A percentile compares a stretch with the other conserved stretches of the same genome.
Evolutionary conservation across 2,888 invertebrate species (phyloP).

Genomic region (Leptopilina drosophilae): DNA sequence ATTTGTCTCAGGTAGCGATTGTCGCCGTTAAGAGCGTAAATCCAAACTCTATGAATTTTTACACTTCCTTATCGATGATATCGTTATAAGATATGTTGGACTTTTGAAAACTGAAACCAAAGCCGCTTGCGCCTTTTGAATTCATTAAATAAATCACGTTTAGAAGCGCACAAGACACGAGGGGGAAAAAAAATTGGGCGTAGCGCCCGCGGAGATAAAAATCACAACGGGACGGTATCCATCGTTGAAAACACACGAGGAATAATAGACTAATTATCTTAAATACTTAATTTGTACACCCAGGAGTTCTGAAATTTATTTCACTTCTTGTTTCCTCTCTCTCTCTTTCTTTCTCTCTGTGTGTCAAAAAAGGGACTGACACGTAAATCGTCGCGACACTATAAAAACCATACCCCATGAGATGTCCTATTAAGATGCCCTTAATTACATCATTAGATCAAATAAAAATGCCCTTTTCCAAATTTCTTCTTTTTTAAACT

Average conservation of each 20-base stretch:
- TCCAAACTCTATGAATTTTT: slow-evolving; percentile 37
- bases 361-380: slow-evolving; percentile 1
- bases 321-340: neutral
- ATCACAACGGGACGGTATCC: slow-evolving; percentile 29
- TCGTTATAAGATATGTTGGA: slow-evolving; percentile 32
- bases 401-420: neutral
- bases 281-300: slow-evolving; percentile 47
- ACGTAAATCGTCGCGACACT: neutral
- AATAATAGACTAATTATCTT: slow-evolving; percentile 44
- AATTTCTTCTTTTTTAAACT: neutral
- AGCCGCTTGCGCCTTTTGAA: slow-evolving; percentile 27
- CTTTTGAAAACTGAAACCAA: slow-evolving; percentile 18
- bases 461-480: neutral
- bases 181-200: slow-evolving; percentile 4
- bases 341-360: neutral
- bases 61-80: slow-evolving; percentile 40
- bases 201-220: slow-evolving; percentile 39
- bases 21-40: slow-evolving; percentile 23
- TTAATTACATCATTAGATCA: slow-evolving; percentile 12
- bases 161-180: neutral
- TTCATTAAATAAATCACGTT: slow-evolving; percentile 44
- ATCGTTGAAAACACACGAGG: slow-evolving; percentile 33
- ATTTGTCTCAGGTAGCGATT: slow-evolving; percentile 29
- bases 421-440: slow-evolving; percentile 7
- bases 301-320: slow-evolving; percentile 16